These are phyloP conservation scores for Julus scandinavius DNA, from an alignment of 2,888 invertebrate genomes.

Conservation along the genomic window DNA sequence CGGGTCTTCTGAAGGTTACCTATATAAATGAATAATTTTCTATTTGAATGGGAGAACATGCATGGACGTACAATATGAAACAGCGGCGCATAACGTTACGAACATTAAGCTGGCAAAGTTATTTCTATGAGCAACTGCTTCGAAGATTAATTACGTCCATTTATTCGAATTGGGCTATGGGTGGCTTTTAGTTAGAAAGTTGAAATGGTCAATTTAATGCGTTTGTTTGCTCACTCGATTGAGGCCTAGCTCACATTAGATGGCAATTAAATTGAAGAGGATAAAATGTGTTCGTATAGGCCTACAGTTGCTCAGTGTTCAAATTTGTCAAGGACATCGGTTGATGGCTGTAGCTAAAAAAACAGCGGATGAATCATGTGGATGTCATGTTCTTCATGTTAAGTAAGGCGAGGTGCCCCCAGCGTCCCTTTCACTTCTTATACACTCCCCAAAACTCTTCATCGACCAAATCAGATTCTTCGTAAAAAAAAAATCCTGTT, in stretches of 20 bases:
- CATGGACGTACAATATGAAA: constrained; percentile 32
- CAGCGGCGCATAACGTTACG: neutral
- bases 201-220: neutral
- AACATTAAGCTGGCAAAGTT: neutral
- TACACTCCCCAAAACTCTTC: neutral
- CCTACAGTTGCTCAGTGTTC: constrained; percentile 40
- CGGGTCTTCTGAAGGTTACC: constrained; percentile 40
- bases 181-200: neutral
- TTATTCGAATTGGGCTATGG: neutral
- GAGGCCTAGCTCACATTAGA: neutral
- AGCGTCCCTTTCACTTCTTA: neutral
- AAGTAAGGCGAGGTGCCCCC: constrained; percentile 33
- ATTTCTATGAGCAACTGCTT: neutral
- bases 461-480: constrained; percentile 25
- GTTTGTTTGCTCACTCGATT: constrained; percentile 1
- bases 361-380: constrained; percentile 36
- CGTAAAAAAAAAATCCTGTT: neutral
- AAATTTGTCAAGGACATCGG: neutral
- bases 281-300: neutral
- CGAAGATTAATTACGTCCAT: constrained; percentile 9
- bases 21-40: constrained; percentile 17
- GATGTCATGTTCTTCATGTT: neutral
- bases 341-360: neutral
- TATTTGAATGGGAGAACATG: constrained; percentile 14
- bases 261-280: constrained; percentile 19